Conservation (phyloP, 1,140 invertebrate species). For the Drosophila bipectinata region DNA sequence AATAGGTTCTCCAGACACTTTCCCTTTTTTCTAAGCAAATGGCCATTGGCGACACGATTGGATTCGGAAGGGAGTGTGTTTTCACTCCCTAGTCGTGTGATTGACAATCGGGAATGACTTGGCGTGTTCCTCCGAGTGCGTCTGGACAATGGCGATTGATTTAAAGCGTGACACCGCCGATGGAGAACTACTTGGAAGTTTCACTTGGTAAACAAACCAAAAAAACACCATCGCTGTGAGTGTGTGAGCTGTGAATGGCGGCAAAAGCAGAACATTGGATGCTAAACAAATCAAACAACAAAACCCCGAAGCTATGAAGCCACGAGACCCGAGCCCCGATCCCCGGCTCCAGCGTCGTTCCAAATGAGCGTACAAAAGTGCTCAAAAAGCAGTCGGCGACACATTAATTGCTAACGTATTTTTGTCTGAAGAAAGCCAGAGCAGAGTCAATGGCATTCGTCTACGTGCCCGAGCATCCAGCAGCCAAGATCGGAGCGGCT, state of each 20-base stretch:
- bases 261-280: constrained; percentile 57
- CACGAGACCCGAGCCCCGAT: not conserved
- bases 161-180: constrained; percentile 65
- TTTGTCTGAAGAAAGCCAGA: constrained; percentile 60
- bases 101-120: constrained; percentile 49
- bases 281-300: constrained; percentile 71
- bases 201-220: constrained; percentile 61
- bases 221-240: constrained; percentile 16
- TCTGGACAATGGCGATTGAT: constrained; percentile 62
- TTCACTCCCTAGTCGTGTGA: constrained; percentile 23
- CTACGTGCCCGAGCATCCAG: constrained; percentile 22
- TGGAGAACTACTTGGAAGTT: constrained; percentile 55
- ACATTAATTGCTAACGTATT: constrained; percentile 75
- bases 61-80: constrained; percentile 22
- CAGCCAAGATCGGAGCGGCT: constrained; percentile 33
- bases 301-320: constrained; percentile 18
- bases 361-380: constrained; percentile 68
- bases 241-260: constrained; percentile 23
- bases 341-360: constrained; percentile 29
- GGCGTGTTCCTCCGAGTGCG: constrained; percentile 38
- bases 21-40: constrained; percentile 28
- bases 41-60: constrained; percentile 51
- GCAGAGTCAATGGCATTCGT: constrained; percentile 24
- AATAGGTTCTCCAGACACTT: constrained; percentile 18
- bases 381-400: constrained; percentile 59